Base-by-base conservation (phyloP, 2,888 invertebrate genomes). In the Polylopha cassiicola region DNA sequence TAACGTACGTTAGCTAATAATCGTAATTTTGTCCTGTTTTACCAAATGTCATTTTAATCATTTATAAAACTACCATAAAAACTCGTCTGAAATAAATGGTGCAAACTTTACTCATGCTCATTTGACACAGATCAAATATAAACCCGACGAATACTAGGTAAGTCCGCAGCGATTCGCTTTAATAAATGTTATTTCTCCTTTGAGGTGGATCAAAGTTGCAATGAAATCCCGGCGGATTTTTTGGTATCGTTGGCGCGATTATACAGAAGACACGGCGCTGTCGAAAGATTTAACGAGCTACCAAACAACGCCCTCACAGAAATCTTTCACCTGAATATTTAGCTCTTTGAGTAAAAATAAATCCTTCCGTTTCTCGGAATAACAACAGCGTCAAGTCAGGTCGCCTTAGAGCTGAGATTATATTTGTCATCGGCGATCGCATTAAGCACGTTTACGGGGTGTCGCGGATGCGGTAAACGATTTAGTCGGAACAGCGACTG, bases 311-410 rank as follows among this genome's bases (percentile, higher is more conserved):
- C 66, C 61, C 67, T 73, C 76, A 73, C 73, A 72, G 80, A 80
- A 65, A 80, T 82, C 79, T 81, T 78, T 80, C 82, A 84, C 84
- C 82, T 82, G 82, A 81, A 73, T 79, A 79, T 81, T 82, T 78
- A 81, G 80, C 73, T 76, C 78, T 80, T 81, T 75, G 79, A 73
- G 72, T 78, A 78, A 82, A 84, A 82, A 82, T 82, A 84, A 80
- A 79, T 78, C 73, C 70, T 70, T 67, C 68, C 66, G 68, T 68
- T 84, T 84, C 84, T 78, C 64, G 59, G 82, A 84, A 84, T 73
- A 81, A 79, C 80, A 78, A 79, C 80, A 77, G 78, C 72, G 78
- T 73, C 76, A 75, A 80, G 71, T 79, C 80, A 67, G 73, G 63
- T 67, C 72, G 73, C 68, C 75, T 79, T 73, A 74, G 71, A 79